phyloP scores from a whole-genome alignment of 2,113 vertebrate species.

The Clarias batrachus region DNA sequence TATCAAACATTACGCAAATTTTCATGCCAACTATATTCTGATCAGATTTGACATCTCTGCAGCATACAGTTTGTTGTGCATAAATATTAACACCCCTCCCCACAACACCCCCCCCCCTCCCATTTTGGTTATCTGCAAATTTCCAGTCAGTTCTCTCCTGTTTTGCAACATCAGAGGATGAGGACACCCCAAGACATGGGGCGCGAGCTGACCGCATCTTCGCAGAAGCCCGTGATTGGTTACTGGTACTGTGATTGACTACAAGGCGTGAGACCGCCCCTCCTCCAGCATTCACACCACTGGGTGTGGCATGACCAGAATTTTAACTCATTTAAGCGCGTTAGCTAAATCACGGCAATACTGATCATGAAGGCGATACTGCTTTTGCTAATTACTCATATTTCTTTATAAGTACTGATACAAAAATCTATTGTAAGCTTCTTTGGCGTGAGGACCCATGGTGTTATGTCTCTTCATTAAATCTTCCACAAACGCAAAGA shows the following conservation, averaged over 20 bases:
- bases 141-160: background rate
- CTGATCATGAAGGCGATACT: too few relatives aligned
- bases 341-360: too few relatives aligned
- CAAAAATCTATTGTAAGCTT: too few relatives aligned
- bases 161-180: background rate
- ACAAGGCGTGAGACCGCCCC: background rate
- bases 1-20: background rate
- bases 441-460: too few relatives aligned
- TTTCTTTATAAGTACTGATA: too few relatives aligned
- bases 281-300: background rate
- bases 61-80: background rate
- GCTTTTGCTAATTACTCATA: too few relatives aligned
- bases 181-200: background rate
- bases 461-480: too few relatives aligned
- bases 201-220: background rate
- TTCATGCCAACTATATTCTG: background rate
- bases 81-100: too few relatives aligned
- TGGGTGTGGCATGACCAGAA: too few relatives aligned
- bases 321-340: too few relatives aligned
- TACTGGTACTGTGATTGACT: background rate
- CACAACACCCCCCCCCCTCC: too few relatives aligned
- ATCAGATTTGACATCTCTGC: background rate
- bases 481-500: too few relatives aligned
- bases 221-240: background rate
- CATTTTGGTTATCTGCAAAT: background rate